Base-by-base conservation (phyloP, 2,797 vertebrate species). In the Aphelocoma californica region DNA sequence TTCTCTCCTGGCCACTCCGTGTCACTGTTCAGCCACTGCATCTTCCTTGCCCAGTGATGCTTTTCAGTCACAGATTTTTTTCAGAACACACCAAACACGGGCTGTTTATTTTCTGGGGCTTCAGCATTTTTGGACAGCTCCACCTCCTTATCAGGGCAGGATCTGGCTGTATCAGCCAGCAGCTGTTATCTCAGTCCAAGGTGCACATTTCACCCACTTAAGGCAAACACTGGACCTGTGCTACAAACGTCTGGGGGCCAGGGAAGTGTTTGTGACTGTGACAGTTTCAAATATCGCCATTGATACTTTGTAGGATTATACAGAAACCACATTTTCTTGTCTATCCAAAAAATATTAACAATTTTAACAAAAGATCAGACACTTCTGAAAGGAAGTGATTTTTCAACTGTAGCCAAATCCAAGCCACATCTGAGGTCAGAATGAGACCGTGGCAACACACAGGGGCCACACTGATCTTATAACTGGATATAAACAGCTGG, bases 1-100 rank as follows among this genome's bases (percentile, higher is more conserved):
- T 92, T 95, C 78, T n/a, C 54, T 85, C 36, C 40, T 60, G 62
- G 72, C 96, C 97, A 92, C 96, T 90, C 65, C 29, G 95, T 95
- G 97, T 96, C 97, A 95, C 95, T 96, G 79, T 96, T 97, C 80
- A 93, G 83, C 95, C 83, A 89, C 81, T n/a, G 36, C n/a, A 87
- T 12, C 29, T 9, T 8, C 44, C 73, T 58, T 10, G 44, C 5
- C 45, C 85, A 84, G 7, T 3, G 64, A 75, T 29, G 51, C 75
- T 74, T 92, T 67, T 23, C 74, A 71, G 44, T 14, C 82, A 23
- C 69, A 28, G 20, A 7, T 36, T 72, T 81, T 79, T 71, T 61
- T 32, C 54, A 86, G 36, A 66, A 70, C 53, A 73, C 61, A 69
- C 13, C 70, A 74, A 86, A 42, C 14, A 20, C 18, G 25, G 24